phyloP scores from a whole-genome alignment of 2,113 vertebrate genomes.

The human region GRCh38 chr18:54020501-54021000 shows the following conservation, averaged over 20 bases:
- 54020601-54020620: not conserved
- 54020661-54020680: not conserved
- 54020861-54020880: not conserved
- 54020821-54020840: not conserved
- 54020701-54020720: not conserved
- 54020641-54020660: not conserved
- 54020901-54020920: not conserved
- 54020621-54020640: not conserved
- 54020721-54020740: not conserved
- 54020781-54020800: not conserved
- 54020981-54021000: not conserved
- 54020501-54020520: not conserved
- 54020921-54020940: not conserved
- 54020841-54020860: not conserved
- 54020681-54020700: not conserved
- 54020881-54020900: not conserved
- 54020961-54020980: not conserved
- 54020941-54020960: not conserved
- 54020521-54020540: not conserved
- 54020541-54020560: not conserved
- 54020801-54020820: not conserved
- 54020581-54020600: constrained; percentile 19
- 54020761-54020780: not conserved
- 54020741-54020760: not conserved
- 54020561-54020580: not conserved